Conservation (phyloP, 2,797 vertebrate species). For the Microhierax caerulescens region DNA sequence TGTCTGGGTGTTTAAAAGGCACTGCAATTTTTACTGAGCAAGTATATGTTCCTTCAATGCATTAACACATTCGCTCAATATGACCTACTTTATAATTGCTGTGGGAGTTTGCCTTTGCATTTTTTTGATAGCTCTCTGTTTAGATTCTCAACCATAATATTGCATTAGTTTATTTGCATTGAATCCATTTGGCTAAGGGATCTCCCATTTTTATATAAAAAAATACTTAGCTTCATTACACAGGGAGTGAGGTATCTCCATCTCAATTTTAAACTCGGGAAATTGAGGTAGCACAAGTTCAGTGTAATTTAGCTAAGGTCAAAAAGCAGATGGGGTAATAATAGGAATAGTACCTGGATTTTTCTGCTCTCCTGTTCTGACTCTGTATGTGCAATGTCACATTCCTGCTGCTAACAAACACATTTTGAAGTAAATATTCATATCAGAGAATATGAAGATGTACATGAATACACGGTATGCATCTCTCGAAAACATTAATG, state of each 20-base stretch:
- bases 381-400: neutral
- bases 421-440: neutral
- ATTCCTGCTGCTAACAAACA: neutral
- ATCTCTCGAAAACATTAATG: neutral
- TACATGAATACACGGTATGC: neutral
- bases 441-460: neutral
- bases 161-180: constrained; percentile 49
- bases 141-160: constrained; percentile 7
- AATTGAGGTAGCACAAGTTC: constrained; percentile 17
- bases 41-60: neutral
- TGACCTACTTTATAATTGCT: constrained; percentile 66
- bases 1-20: neutral
- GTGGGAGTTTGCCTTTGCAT: constrained; percentile 58
- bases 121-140: constrained; percentile 48
- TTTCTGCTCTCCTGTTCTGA: neutral
- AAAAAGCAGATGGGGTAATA: neutral
- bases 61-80: constrained; percentile 2
- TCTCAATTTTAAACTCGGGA: neutral
- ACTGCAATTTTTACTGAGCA: neutral
- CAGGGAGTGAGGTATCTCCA: neutral
- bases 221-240: constrained; percentile 10
- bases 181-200: constrained; percentile 37
- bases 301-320: constrained; percentile 32
- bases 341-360: neutral
- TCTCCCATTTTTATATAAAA: constrained; percentile 22